These are phyloP conservation scores for Gymnodraco acuticeps DNA, from an alignment of 2,797 vertebrate species.

Conservation along the genomic window DNA sequence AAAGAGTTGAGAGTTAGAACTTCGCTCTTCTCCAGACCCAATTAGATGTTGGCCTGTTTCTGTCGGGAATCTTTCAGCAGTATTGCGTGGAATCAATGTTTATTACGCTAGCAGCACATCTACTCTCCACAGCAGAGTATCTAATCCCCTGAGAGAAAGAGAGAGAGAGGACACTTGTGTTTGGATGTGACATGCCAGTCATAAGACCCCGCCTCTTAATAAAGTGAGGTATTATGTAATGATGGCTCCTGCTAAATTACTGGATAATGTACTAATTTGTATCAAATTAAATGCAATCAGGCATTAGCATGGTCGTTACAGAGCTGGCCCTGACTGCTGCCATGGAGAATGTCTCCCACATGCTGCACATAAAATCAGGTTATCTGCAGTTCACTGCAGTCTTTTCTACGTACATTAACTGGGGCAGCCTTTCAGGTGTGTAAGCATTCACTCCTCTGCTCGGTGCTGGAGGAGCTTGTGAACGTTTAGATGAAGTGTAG, in stretches of 20 bases:
- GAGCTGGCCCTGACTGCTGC: conserved; percentile 42
- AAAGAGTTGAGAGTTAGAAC: conserved; percentile 62
- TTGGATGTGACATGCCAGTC: conserved; percentile 53
- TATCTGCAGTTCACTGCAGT: conserved; percentile 51
- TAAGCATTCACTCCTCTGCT: conserved; percentile 17
- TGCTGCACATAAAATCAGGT: conserved; percentile 51
- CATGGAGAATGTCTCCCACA: conserved; percentile 68
- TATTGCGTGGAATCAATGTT: conserved; percentile 57
- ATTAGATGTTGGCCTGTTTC: conserved; percentile 72
- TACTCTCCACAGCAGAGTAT: conserved; percentile 23
- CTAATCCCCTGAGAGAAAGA: conserved; percentile 22
- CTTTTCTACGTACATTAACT: conserved; percentile 16
- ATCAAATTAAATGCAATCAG: conserved; percentile 71
- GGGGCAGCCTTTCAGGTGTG: conserved; percentile 42
- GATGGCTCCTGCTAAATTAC: conserved; percentile 65
- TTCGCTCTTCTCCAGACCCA: conserved; percentile 65
- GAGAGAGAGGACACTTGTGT: conserved; percentile 26
- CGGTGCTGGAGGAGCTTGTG: conserved; percentile 8
- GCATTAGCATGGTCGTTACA: conserved; percentile 61
- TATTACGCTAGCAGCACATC: conserved; percentile 52
- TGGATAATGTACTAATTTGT: conserved; percentile 72
- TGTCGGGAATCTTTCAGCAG: conserved; percentile 69
- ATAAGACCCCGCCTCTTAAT: conserved; percentile 48
- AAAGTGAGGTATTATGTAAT: conserved; percentile 60
- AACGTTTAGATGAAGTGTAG: conserved; percentile 17